phyloP scores from a whole-genome alignment of 2,888 invertebrate species.

The Sarcophaga caerulescens region DNA sequence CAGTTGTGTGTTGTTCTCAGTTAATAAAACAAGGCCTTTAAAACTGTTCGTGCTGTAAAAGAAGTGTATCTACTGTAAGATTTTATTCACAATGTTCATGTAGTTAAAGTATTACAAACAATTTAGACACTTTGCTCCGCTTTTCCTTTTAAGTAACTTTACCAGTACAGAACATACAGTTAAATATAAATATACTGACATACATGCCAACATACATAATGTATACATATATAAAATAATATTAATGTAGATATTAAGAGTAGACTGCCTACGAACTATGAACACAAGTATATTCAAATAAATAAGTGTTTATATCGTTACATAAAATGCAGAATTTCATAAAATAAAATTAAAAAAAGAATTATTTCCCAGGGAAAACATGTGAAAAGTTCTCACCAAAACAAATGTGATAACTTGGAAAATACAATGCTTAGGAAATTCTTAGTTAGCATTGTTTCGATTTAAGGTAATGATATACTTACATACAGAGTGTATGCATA shows the following conservation, averaged over 20 bases:
- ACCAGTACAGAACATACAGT: not conserved
- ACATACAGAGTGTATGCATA: not conserved
- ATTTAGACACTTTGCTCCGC: constrained; percentile 31
- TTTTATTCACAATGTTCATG: constrained; percentile 22
- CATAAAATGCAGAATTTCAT: too few species aligned
- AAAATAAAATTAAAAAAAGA: too few species aligned
- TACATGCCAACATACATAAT: too few species aligned
- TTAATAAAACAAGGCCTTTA: not conserved
- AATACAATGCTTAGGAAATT: too few species aligned
- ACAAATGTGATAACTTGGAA: too few species aligned
- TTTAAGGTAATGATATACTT: not conserved
- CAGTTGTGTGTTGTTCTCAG: too few species aligned
- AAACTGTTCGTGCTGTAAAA: not conserved
- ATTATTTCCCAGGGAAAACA: too few species aligned
- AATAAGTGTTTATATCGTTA: not conserved
- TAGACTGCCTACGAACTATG: not conserved
- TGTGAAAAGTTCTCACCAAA: too few species aligned
- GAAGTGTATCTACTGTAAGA: not conserved
- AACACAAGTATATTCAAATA: not conserved
- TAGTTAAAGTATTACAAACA: constrained; percentile 56
- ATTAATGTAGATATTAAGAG: too few species aligned
- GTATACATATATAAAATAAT: too few species aligned
- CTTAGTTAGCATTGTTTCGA: too few species aligned
- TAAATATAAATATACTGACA: too few species aligned
- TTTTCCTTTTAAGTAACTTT: not conserved